Conservation (phyloP, 2,888 invertebrate genomes). For the Lottia gigantea region DNA sequence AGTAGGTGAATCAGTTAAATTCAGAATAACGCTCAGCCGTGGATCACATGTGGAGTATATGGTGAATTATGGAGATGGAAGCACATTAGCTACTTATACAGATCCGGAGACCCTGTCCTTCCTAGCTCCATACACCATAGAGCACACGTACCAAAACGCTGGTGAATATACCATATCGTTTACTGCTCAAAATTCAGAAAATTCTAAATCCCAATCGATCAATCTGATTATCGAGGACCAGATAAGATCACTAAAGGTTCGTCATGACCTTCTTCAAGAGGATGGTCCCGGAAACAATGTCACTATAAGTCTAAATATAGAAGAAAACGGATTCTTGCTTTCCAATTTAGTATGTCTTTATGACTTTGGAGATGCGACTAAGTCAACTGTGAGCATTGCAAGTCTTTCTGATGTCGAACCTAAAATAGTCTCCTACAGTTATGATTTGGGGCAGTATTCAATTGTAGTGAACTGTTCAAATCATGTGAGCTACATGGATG, state of each 20-base stretch:
- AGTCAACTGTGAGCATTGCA: conserved; percentile 12
- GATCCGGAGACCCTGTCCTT: conserved; percentile 38
- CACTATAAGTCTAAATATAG: conserved; percentile 14
- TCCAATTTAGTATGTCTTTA: conserved; percentile 20
- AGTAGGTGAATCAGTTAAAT: conserved; percentile 27
- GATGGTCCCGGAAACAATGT: conserved; percentile 17
- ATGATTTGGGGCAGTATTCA: conserved; percentile 31
- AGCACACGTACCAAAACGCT: conserved; percentile 31
- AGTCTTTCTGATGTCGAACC: conserved; percentile 11
- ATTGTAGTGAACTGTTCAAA: conserved; percentile 37
- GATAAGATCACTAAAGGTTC: conserved; percentile 20
- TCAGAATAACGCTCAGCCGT: conserved; percentile 30
- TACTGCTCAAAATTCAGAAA: conserved; percentile 34
- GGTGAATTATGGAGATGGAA: conserved; percentile 40
- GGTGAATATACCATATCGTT: conserved; percentile 34
- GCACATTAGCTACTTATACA: not conserved
- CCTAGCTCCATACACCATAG: conserved; percentile 22
- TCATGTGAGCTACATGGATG: conserved; percentile 30
- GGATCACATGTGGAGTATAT: conserved; percentile 44
- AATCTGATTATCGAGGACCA: conserved; percentile 31
- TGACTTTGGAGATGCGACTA: conserved; percentile 34
- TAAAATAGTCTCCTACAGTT: conserved; percentile 29
- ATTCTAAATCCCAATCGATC: conserved; percentile 16
- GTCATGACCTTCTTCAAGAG: conserved; percentile 21
- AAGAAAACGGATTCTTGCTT: conserved; percentile 3